phyloP scores from a whole-genome alignment of 2,888 invertebrate genomes.

The Schizaphis graminum region DNA sequence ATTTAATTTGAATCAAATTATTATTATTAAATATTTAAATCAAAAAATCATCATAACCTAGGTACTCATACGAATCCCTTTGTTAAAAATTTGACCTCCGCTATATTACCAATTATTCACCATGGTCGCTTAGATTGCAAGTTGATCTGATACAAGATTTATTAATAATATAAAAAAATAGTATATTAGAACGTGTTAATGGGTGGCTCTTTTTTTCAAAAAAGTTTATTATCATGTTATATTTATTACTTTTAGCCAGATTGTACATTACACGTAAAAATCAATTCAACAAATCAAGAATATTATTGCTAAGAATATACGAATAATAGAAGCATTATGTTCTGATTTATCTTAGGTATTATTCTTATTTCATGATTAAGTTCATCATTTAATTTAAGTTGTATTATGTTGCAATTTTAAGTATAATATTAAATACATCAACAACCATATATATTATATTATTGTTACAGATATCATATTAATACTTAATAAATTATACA shows the following conservation, averaged over 20 bases:
- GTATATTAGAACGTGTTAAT: background rate
- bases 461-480: background rate
- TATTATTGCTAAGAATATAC: conserved; percentile 53
- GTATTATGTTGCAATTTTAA: background rate
- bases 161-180: background rate
- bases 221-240: background rate
- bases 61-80: background rate
- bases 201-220: background rate
- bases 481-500: background rate
- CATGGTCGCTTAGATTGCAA: background rate
- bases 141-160: background rate
- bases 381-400: background rate
- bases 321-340: conserved; percentile 33
- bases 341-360: background rate
- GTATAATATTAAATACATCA: background rate
- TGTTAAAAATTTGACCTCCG: background rate
- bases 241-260: background rate
- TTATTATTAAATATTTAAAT: background rate
- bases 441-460: background rate
- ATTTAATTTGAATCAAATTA: background rate
- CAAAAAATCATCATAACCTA: background rate
- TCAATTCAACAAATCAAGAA: background rate
- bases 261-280: background rate
- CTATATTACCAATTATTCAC: background rate
- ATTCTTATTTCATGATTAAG: background rate